Percentiles rank a stretch among this genome's conserved stretches.
phyloP scores from a whole-genome alignment of 2,113 vertebrate species.

The Synodontis membranacea region DNA sequence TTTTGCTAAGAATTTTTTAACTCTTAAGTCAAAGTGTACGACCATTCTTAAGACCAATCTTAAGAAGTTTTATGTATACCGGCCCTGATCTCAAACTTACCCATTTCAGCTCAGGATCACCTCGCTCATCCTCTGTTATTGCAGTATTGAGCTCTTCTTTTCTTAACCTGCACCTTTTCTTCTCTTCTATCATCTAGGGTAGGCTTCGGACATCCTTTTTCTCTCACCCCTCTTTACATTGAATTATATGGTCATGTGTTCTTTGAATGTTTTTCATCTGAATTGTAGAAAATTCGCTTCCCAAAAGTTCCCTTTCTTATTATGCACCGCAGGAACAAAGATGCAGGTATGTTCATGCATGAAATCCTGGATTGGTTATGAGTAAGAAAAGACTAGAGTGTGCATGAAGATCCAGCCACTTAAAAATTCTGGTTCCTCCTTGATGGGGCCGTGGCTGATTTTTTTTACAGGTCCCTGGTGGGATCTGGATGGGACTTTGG shows the following conservation, averaged over 20 bases:
- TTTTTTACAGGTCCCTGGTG: no score
- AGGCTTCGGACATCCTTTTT: neutral
- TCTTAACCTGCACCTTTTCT: neutral
- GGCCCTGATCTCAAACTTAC: constrained; percentile 44
- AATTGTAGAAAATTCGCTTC: neutral
- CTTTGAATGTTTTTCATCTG: neutral
- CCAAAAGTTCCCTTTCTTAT: neutral
- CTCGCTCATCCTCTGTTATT: constrained; percentile 43
- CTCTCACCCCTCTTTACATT: neutral
- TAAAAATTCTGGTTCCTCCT: no score
- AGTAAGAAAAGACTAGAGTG: neutral
- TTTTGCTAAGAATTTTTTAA: no score
- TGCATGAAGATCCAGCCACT: no score
- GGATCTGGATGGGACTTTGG: no score
- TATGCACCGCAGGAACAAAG: no score
- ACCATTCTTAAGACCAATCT: no score
- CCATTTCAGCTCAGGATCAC: constrained; percentile 36
- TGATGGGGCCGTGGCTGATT: no score
- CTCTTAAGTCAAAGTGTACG: no score
- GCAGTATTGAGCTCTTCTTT: neutral
- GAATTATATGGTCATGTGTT: neutral
- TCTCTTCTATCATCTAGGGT: neutral
- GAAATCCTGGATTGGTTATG: neutral
- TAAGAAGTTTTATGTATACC: no score
- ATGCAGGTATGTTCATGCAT: neutral